Conservation (phyloP, 2,797 vertebrate species). For the Propithecus perrieri region DNA sequence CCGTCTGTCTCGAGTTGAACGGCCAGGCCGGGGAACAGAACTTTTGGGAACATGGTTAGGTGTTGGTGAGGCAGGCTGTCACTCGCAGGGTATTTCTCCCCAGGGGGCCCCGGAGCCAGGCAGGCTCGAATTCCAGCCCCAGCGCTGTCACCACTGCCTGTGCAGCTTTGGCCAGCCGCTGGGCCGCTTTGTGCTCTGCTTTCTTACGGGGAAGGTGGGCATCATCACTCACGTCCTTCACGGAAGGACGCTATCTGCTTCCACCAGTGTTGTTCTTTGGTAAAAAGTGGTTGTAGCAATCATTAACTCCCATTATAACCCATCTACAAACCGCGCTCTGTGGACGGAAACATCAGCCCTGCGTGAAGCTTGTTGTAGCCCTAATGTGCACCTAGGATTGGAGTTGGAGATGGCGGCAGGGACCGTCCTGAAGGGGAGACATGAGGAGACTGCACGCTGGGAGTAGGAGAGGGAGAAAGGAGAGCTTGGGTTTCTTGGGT, state of each 20-base stretch:
- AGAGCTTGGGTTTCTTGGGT: not conserved
- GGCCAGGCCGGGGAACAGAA: not conserved
- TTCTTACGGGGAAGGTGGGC: not conserved
- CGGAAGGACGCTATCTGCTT: not conserved
- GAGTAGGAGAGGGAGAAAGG: not conserved
- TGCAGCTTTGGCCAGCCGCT: not conserved
- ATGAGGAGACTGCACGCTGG: not conserved
- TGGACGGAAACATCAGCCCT: not conserved
- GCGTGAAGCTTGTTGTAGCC: not conserved
- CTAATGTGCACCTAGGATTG: not conserved
- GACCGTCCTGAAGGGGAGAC: not conserved
- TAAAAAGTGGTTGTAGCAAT: not conserved
- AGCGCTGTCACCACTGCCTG: not conserved
- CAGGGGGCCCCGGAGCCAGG: not conserved
- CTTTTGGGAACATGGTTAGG: conserved; percentile 50
- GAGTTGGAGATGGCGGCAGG: not conserved
- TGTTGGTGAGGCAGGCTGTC: conserved; percentile 22
- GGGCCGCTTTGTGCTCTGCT: not conserved
- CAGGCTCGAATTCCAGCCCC: not conserved
- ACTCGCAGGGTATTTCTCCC: not conserved
- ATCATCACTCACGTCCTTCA: fast-evolving
- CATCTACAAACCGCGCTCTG: not conserved
- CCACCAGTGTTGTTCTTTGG: not conserved
- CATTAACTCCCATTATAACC: not conserved
- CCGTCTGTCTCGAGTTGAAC: not conserved